Conservation (phyloP, 53 echinoderm and acorn worm species). For the Stichopus horrens region DNA sequence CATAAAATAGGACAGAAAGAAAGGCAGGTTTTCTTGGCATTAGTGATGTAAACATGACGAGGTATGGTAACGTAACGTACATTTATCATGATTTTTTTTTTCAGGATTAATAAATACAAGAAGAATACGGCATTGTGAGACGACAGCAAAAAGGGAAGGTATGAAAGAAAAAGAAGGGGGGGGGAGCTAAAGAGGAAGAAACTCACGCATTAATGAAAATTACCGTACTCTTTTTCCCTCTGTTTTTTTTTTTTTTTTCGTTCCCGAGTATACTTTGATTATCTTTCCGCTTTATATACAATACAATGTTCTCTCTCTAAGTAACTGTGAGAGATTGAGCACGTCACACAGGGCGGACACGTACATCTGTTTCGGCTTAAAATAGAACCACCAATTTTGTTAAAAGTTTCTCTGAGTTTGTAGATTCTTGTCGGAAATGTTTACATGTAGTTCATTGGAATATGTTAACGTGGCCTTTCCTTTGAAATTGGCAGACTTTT, state of each 20-base stretch:
- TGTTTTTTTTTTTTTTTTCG: not conserved
- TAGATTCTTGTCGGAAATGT: no score
- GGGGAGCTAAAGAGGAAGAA: not conserved
- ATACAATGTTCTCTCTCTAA: not conserved
- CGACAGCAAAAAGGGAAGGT: not conserved
- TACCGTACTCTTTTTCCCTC: not conserved
- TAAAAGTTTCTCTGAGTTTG: not conserved
- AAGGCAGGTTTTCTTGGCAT: not conserved
- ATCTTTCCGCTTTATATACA: no score
- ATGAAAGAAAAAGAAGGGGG: not conserved
- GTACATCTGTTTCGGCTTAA: not conserved
- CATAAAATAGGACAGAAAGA: not conserved
- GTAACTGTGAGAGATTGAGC: not conserved
- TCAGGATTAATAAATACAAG: slow-evolving; percentile 2
- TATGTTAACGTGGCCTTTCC: no score
- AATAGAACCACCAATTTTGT: not conserved
- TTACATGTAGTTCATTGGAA: no score
- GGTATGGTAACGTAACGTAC: not conserved
- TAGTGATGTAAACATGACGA: slow-evolving; percentile 14
- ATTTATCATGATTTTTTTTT: slow-evolving; percentile 1
- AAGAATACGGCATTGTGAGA: not conserved
- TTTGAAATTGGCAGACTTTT: no score
- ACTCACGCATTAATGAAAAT: not conserved
- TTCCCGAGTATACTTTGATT: not conserved
- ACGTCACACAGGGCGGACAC: not conserved